Evolutionary conservation across 2,888 invertebrate genomes (phyloP), one percentile per base, ranked within the genome.

Genomic region (Acronicta psi): DNA sequence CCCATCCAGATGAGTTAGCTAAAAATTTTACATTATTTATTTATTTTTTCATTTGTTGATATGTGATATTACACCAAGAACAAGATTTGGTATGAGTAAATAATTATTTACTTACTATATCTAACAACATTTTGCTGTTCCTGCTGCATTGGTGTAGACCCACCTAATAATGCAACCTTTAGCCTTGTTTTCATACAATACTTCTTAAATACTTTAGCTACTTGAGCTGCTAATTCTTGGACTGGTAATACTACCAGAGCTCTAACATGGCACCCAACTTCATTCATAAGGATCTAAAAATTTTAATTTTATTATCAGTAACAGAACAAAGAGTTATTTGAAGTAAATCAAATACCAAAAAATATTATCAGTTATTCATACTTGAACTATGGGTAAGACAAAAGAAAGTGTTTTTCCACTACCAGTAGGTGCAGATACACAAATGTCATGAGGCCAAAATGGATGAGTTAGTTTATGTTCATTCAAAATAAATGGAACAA

Each of bases 331-430:
- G 9, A 20, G n/a, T 20, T 13, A 20, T 20, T 41, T 20, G 1
- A 6, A 20, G 25, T 18, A 41, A 41, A 17, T 1, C 8, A 20
- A 46, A 11, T 3, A 20, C 13, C 5, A 16, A n/a, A 13, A 4
- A 36, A 45, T n/a, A 7, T 25, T 9, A 7, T n/a, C 1, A 38
- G 23, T 31, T 14, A 16, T 20, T 36, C 20, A 16, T 85, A 96
- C 95, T 93, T 98, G 97, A 36, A 99, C 93, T 44, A 99, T 96
- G 8, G 99, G 99, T 64, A 99, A 90, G 45, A 98, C 98, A 95
- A 98, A 99, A 3, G 99, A 97, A 58, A 99, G 90, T 1, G 99
- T 99, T 94, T 99, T 99, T 17, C 99, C 99, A 94, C 99, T 99
- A 16, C 99, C 99, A 2, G 99, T 99, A 0, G 99, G 99, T 16